Evolutionary conservation across 2,888 invertebrate genomes (phyloP).

Genomic region (Ormyrus thymus): DNA sequence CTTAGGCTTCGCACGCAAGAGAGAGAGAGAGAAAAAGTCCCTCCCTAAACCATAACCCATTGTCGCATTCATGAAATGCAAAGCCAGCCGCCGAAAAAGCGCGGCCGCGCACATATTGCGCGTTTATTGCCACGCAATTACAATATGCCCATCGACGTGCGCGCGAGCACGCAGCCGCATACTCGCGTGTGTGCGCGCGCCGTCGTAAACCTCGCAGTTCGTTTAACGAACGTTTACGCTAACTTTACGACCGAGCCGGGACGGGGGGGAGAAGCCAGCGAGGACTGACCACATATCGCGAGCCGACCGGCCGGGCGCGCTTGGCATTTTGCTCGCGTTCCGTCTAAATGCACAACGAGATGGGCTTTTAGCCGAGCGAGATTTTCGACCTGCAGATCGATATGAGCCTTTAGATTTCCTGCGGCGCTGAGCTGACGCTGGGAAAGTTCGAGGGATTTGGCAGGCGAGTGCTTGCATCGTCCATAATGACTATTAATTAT

Average conservation of each 20-base stretch:
- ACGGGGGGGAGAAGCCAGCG: background rate
- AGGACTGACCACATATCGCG: constrained; percentile 6
- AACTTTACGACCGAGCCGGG: constrained; percentile 54
- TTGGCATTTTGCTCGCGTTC: background rate
- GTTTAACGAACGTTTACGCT: constrained; percentile 59
- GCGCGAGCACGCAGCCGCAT: background rate
- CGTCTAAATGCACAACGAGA: constrained; percentile 9
- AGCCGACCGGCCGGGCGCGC: background rate
- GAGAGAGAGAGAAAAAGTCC: too few relatives aligned
- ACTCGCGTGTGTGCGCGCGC: background rate
- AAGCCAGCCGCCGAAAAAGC: constrained; percentile 11
- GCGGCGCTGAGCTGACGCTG: too few relatives aligned
- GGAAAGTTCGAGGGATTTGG: too few relatives aligned
- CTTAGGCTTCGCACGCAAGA: background rate
- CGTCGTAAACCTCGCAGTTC: constrained; percentile 45
- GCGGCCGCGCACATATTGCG: constrained; percentile 1
- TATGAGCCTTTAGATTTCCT: background rate
- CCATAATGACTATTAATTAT: too few relatives aligned
- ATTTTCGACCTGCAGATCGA: constrained; percentile 39
- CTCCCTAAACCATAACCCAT: background rate
- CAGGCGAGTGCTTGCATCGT: too few relatives aligned
- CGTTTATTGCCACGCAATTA: constrained; percentile 48
- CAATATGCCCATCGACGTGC: constrained; percentile 9
- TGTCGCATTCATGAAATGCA: constrained; percentile 39
- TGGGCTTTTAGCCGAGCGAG: background rate